Evolutionary conservation across 2,113 vertebrate genomes (phyloP).

Genomic region (Acinonyx jubatus): DNA sequence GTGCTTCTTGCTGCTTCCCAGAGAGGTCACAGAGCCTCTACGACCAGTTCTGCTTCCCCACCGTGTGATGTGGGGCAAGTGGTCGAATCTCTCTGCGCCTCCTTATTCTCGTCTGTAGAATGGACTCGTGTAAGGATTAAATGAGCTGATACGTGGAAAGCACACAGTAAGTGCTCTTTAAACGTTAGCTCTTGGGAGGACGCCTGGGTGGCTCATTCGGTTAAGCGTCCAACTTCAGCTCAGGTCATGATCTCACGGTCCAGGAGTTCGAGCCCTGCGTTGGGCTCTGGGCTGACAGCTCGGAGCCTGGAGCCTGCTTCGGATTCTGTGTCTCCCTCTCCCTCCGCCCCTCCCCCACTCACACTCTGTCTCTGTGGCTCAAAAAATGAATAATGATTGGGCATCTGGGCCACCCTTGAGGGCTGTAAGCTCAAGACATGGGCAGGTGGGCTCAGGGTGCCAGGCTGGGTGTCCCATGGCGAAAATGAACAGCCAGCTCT

Average conservation of each 20-base stretch:
- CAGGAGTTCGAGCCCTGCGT: accelerated
- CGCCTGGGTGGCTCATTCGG: background rate
- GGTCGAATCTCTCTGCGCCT: background rate
- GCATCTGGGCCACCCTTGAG: background rate
- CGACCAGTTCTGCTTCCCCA: background rate
- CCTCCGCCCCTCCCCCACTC: background rate
- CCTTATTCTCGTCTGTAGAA: no score
- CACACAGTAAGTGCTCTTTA: background rate
- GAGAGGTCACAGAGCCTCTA: background rate
- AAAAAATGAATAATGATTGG: background rate
- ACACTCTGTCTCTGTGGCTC: background rate
- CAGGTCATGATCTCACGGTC: background rate
- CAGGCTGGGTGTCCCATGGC: background rate
- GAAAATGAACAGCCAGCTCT: background rate
- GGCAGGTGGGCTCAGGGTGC: background rate
- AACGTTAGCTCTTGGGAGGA: background rate
- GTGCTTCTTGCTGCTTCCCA: background rate
- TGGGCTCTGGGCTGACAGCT: background rate
- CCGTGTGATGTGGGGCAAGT: no score
- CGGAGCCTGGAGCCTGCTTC: background rate
- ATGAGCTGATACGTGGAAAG: background rate
- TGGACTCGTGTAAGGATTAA: background rate
- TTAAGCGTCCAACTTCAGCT: background rate
- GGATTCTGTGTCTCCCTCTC: background rate
- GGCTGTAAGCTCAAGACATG: background rate